phyloP scores from a whole-genome alignment of 1,140 invertebrate species.

The Probaryconus sp. region DNA sequence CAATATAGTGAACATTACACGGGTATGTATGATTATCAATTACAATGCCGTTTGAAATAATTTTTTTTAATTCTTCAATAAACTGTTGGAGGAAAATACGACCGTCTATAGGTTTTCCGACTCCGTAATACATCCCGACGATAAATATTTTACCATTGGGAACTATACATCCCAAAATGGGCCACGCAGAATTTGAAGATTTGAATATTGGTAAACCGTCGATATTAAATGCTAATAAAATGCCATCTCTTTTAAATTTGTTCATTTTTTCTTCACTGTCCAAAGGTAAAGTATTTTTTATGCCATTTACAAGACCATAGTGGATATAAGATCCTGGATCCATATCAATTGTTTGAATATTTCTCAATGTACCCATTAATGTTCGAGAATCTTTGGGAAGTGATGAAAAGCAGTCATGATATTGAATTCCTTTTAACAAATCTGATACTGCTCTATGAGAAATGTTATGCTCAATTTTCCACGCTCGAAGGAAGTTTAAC shows the following conservation, averaged over 20 bases:
- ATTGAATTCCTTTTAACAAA: constrained; percentile 8
- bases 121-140: constrained; percentile 34
- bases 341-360: constrained; percentile 10
- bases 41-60: constrained; percentile 18
- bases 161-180: constrained; percentile 43
- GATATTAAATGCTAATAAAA: constrained; percentile 22
- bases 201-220: constrained; percentile 47
- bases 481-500: not conserved
- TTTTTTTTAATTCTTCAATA: constrained; percentile 29
- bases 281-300: constrained; percentile 10
- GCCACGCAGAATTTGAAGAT: constrained; percentile 37
- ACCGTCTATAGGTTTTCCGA: constrained; percentile 22
- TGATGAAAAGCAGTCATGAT: constrained; percentile 3
- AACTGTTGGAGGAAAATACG: constrained; percentile 40
- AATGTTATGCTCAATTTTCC: not conserved
- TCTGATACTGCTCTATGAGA: not conserved
- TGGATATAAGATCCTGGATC: constrained; percentile 21
- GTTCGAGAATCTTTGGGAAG: constrained; percentile 21
- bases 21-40: constrained; percentile 6
- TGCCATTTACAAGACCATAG: constrained; percentile 15
- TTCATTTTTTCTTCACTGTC: not conserved
- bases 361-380: constrained; percentile 29
- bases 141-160: constrained; percentile 19
- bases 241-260: not conserved
- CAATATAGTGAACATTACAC: constrained; percentile 27